phyloP scores from a whole-genome alignment of 2,797 vertebrate species.

The Halcyon chelicuti region DNA sequence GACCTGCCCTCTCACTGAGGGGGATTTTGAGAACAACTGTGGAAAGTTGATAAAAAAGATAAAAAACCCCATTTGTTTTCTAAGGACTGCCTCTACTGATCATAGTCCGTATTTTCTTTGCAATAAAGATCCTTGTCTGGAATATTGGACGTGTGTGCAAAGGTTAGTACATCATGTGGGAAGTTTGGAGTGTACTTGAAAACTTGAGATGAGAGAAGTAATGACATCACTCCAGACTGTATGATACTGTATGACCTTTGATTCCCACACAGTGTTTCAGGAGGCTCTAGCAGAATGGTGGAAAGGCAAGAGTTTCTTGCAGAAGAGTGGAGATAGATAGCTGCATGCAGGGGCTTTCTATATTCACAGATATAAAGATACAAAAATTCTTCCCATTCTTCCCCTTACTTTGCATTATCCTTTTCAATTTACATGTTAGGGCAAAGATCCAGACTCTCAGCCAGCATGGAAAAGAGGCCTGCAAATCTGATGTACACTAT shows the following conservation, averaged over 20 bases:
- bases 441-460: neutral
- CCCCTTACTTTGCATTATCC: neutral
- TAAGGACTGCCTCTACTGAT: neutral
- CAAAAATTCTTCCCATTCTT: neutral
- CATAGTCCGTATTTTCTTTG: neutral
- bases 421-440: neutral
- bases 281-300: neutral
- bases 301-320: neutral
- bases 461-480: neutral
- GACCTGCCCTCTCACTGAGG: neutral
- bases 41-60: neutral
- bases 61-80: neutral
- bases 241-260: neutral
- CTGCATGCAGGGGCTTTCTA: neutral
- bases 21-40: neutral
- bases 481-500: neutral
- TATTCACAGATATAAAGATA: neutral
- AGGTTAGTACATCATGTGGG: neutral
- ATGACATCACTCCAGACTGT: neutral
- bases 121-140: neutral
- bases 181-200: neutral
- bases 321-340: neutral
- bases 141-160: neutral
- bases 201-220: neutral
- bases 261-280: neutral